Conservation (phyloP, 2,797 vertebrate genomes). For the Taenioides sp. region DNA sequence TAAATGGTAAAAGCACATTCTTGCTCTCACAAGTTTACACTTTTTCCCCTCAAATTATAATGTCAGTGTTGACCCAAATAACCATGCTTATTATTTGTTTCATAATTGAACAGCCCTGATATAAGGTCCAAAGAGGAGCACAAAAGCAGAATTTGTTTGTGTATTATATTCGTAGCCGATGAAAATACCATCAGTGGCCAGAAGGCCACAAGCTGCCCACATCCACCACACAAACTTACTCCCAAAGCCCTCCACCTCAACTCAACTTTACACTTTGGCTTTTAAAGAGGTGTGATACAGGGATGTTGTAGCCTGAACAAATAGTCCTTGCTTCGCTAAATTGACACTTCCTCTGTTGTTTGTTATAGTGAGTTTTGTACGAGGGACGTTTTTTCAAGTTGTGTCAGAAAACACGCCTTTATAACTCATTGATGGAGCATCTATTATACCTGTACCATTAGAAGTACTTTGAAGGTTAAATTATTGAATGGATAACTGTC, state of each 20-base stretch:
- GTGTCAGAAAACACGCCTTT: conserved; percentile 12
- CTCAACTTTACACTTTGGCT: neutral
- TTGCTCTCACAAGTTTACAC: too few species aligned
- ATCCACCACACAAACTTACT: neutral
- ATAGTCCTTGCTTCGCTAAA: conserved; percentile 13
- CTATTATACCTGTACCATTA: neutral
- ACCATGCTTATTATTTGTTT: neutral
- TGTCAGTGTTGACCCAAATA: too few species aligned
- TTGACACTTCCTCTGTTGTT: conserved; percentile 14
- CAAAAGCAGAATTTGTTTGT: neutral
- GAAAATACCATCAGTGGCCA: conserved; percentile 19
- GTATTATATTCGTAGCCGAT: conserved; percentile 10
- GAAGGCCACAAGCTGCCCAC: neutral
- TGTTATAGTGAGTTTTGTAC: conserved; percentile 12
- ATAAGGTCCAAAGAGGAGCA: neutral
- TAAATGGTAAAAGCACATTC: too few species aligned
- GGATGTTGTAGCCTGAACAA: conserved; percentile 12
- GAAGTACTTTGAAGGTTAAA: too few species aligned
- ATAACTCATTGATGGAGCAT: neutral
- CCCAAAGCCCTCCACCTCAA: conserved; percentile 7
- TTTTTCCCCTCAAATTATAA: too few species aligned
- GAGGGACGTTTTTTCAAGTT: conserved; percentile 19
- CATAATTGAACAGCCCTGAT: neutral
- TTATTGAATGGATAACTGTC: too few species aligned
- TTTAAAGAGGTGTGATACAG: neutral